Percentiles rank a stretch among this genome's conserved stretches.
Evolutionary conservation across 2,888 invertebrate genomes (phyloP).

Genomic region (Leptopilina syphax): DNA sequence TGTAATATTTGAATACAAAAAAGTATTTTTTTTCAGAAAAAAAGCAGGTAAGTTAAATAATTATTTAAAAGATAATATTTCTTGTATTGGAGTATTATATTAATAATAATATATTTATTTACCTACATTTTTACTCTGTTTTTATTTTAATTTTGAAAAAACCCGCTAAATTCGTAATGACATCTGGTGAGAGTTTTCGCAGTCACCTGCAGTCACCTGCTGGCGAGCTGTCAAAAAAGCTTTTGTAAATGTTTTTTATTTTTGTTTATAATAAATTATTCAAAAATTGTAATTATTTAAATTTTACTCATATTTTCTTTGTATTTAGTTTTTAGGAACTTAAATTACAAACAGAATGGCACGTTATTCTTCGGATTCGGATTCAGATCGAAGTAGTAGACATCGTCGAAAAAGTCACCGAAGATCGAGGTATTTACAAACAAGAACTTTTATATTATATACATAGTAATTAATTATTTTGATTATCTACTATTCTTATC

Average conservation of each 20-base stretch:
- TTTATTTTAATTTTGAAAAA: not conserved
- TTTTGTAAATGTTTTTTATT: not conserved
- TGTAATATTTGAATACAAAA: too few species aligned
- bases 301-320: not conserved
- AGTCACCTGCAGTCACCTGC: not conserved
- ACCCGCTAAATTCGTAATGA: not conserved
- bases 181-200: too few species aligned
- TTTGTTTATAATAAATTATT: not conserved
- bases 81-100: too few species aligned
- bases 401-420: conserved; percentile 67
- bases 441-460: not conserved
- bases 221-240: not conserved
- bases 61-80: too few species aligned
- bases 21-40: too few species aligned
- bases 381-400: conserved; percentile 70
- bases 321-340: not conserved
- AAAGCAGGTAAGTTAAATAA: too few species aligned
- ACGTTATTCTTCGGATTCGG: conserved; percentile 73
- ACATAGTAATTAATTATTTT: too few species aligned
- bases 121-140: too few species aligned
- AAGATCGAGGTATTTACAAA: conserved; percentile 52
- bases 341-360: conserved; percentile 62
- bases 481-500: not conserved
- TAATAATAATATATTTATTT: too few species aligned
- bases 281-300: not conserved